phyloP scores from a whole-genome alignment of 2,113 vertebrate genomes.

The Antechinus stuartii region DNA sequence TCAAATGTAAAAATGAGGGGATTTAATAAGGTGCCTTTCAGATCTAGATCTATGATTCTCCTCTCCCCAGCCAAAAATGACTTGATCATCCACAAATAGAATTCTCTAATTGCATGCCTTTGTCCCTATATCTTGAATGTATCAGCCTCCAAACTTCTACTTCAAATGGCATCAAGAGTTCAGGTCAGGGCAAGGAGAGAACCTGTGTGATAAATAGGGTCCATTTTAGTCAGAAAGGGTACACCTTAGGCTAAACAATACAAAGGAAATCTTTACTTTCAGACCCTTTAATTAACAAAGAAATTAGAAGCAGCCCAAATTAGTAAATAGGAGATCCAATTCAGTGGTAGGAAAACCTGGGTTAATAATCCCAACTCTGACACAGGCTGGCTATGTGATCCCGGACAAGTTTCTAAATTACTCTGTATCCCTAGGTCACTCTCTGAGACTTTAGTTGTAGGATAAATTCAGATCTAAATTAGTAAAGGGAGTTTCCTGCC shows the following conservation, averaged over 20 bases:
- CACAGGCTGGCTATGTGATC: neutral
- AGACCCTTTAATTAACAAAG: neutral
- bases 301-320: neutral
- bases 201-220: neutral
- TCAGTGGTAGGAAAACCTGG: neutral
- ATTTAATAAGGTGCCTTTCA: neutral
- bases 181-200: neutral
- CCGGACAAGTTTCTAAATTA: neutral
- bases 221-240: neutral
- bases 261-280: neutral
- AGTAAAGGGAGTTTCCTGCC: neutral
- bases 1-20: neutral
- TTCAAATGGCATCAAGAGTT: neutral
- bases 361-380: neutral
- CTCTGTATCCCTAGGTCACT: neutral
- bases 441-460: neutral
- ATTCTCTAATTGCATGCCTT: neutral
- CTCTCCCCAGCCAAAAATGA: too few relatives aligned
- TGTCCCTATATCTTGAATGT: neutral
- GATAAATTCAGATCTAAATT: neutral
- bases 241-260: neutral
- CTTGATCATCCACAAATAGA: too few relatives aligned
- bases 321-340: neutral
- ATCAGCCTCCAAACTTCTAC: neutral
- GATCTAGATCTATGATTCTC: neutral